Evolutionary conservation across 2,113 vertebrate genomes (phyloP).

Genomic region (Craseonycteris thonglongyai): DNA sequence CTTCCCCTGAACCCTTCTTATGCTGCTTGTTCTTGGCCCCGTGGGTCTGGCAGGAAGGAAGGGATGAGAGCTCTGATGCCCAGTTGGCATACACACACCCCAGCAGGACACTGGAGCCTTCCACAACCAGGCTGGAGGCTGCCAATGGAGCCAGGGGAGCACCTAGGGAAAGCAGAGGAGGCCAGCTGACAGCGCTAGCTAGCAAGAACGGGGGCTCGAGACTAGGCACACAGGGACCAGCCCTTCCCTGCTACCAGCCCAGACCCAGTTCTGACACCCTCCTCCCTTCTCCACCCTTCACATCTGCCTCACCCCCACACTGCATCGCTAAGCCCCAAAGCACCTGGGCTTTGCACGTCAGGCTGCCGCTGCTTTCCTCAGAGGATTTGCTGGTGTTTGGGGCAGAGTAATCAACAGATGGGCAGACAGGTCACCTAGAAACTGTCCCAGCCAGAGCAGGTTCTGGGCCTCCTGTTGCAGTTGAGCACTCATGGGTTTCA

Average conservation of each 20-base stretch:
- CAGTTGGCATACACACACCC: neutral
- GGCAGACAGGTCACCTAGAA: conserved; percentile 1
- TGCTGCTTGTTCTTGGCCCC: too few species aligned
- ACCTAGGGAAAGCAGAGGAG: neutral
- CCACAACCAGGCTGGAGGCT: neutral
- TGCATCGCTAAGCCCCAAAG: neutral
- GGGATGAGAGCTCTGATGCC: neutral
- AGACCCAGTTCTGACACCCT: neutral
- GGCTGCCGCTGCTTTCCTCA: neutral
- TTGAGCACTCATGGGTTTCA: neutral
- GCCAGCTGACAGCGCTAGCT: neutral
- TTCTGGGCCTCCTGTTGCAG: neutral
- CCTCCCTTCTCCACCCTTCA: neutral
- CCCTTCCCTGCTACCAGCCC: neutral
- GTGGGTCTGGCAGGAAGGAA: neutral
- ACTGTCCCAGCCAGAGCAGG: neutral
- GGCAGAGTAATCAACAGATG: neutral
- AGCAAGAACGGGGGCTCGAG: neutral
- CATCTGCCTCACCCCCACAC: neutral
- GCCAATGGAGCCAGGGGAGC: neutral
- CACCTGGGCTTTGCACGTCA: neutral
- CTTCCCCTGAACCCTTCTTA: too few species aligned
- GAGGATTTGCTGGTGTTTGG: neutral
- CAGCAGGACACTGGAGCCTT: neutral
- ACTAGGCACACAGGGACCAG: neutral